These are phyloP conservation scores for Pseudolaguvia tuberculata DNA, from an alignment of 2,113 vertebrate genomes.

Conservation along the genomic window DNA sequence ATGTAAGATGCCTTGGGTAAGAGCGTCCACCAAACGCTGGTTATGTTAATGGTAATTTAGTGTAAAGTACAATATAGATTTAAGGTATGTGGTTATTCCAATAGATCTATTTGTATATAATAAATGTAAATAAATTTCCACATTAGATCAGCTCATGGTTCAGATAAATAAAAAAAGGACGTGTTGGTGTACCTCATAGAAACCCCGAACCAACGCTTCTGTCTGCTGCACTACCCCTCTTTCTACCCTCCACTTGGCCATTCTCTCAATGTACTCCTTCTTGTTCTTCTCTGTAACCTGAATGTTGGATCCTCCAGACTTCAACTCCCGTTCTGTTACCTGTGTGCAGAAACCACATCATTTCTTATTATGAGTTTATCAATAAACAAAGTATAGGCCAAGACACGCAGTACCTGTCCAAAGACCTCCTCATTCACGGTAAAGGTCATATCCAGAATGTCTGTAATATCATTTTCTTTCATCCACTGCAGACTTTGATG, in stretches of 20 bases:
- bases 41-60: too few relatives aligned
- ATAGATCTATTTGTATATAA: too few relatives aligned
- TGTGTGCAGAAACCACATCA: slow-evolving; percentile 52
- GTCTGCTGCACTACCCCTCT: slow-evolving; percentile 91
- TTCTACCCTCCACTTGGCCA: slow-evolving; percentile 96
- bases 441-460: slow-evolving; percentile 95
- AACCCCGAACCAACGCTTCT: slow-evolving; percentile 88
- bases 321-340: slow-evolving; percentile 95
- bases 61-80: too few relatives aligned
- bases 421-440: slow-evolving; percentile 98
- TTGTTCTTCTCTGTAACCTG: slow-evolving; percentile 98
- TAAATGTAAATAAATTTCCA: too few relatives aligned
- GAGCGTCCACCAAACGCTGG: too few relatives aligned
- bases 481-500: slow-evolving; percentile 98
- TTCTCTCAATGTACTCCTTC: slow-evolving; percentile 97
- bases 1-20: too few relatives aligned
- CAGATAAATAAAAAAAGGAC: not conserved
- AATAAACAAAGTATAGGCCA: not conserved
- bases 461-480: slow-evolving; percentile 98
- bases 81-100: too few relatives aligned
- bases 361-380: not conserved
- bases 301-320: slow-evolving; percentile 90
- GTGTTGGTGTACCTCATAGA: slow-evolving; percentile 84
- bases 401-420: slow-evolving; percentile 79
- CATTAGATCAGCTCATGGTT: too few relatives aligned